A percentile compares a stretch with the other conserved stretches of the same genome.
phyloP scores from a whole-genome alignment of 2,113 vertebrate genomes.

The Kryptolebias marmoratus region DNA sequence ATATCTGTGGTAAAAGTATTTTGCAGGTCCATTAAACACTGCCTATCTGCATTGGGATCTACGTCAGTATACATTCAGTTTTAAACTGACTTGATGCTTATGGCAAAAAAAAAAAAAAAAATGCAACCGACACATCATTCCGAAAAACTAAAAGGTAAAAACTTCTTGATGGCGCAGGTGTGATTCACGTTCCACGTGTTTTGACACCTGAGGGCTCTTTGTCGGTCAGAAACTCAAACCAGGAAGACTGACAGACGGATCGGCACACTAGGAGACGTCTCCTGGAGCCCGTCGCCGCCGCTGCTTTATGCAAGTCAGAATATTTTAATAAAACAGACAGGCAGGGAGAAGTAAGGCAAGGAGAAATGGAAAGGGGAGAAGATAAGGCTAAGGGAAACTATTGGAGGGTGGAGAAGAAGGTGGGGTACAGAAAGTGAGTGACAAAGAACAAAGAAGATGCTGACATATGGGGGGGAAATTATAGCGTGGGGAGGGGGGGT shows the following conservation, averaged over 20 bases:
- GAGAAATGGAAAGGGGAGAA: constrained; percentile 43
- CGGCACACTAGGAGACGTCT: constrained; percentile 65
- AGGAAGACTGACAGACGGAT: constrained; percentile 83
- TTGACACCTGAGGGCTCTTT: constrained; percentile 82
- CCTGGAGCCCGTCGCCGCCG: constrained; percentile 88
- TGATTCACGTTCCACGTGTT: constrained; percentile 55
- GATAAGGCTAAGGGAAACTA: constrained; percentile 66
- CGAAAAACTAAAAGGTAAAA: constrained; percentile 20
- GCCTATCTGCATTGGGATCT: constrained; percentile 14
- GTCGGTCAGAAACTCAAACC: constrained; percentile 85
- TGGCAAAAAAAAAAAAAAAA: not conserved
- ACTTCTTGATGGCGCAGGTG: constrained; percentile 24
- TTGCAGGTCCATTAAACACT: constrained; percentile 28
- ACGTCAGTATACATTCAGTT: constrained; percentile 1
- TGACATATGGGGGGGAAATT: constrained; percentile 78
- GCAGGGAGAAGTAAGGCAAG: constrained; percentile 84
- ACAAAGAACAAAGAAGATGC: constrained; percentile 75
- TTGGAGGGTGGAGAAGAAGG: constrained; percentile 58
- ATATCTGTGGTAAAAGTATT: constrained; percentile 26
- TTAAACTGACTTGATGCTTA: constrained; percentile 2
- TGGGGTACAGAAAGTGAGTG: constrained; percentile 68
- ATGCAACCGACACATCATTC: not conserved
- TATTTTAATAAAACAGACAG: constrained; percentile 94
- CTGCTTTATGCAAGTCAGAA: constrained; percentile 89
- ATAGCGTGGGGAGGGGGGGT: constrained; percentile 63